Base-by-base conservation (phyloP, 2,888 invertebrate genomes). In the Cantharis nigra region DNA sequence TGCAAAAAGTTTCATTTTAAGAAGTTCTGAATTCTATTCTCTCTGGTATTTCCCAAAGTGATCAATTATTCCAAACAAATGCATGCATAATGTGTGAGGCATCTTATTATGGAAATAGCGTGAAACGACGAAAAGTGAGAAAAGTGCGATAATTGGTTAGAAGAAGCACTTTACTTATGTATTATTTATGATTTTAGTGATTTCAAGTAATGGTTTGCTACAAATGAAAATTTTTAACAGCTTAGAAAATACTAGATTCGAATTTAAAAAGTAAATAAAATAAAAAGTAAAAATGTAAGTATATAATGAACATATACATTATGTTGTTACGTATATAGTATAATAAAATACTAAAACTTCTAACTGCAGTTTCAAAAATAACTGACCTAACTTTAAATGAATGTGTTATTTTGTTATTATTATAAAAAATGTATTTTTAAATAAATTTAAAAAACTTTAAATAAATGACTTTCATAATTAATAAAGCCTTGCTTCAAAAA, bases 61-160 rank as follows among this genome's bases (percentile, higher is more conserved):
- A 78, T 78, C 78, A 78, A 78, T 78, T 78, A 78, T 78, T 78
- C 78, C 75, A 78, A 78, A 78, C 78, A 78, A 78, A 78, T 78
- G 78, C 76, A 78, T 78, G 78, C 78, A 78, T 78, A 78, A 78
- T 78, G 76, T 74, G 75, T 78, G 78, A 78, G 73, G 78, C 78
- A 73, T 78, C 78, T 76, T 76, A 78, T 78, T 78, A 78, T 78
- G 78, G 78, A 78, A 78, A 78, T 78, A 71, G 78, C 78, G 78
- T 73, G 78, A 76, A 78, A 75, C 73, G 78, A 78, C 75, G 63
- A 78, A 78, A 78, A 78, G 75, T 76, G 78, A 72, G 75, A 78
- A 78, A 78, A 78, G 75, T 75, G 78, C 74, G 78, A 78, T 78
- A 78, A 78, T 78, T 78, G 78, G 78, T 78, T 71, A 72, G 75